Base-by-base conservation (phyloP, 2,113 vertebrate genomes). In the Eleginops maclovinus region DNA sequence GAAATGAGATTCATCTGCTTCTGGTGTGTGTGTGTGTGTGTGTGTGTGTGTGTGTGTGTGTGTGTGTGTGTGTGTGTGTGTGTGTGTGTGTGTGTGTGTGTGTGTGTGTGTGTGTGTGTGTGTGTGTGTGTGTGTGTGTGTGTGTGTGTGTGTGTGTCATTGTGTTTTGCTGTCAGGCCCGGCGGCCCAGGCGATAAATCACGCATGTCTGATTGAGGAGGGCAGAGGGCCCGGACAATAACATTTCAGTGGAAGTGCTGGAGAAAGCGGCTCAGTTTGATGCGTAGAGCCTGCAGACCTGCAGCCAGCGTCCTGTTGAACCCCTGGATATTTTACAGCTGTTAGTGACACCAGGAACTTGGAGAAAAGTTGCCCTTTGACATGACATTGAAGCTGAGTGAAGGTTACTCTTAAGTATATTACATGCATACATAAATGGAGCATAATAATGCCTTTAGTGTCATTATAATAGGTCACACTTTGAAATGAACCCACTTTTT, bases 121-220 rank as follows among this genome's bases (percentile, higher is more conserved):
- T 61, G 60, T 16, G 59, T 60, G 36, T 68, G 81, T 82, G 77
- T 82, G 82, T 83, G 73, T 81, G 82, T 80, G 78, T 67, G 70
- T 73, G 63, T 75, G 83, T 74, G 79, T 62, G 81, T 63, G 83
- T 70, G 85, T 59, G 80, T 89, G 89, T 92, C 84, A 89, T 90
- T 90, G 89, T 91, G 90, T 92, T 88, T 81, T 87, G 90, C 87
- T 92, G 93, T 93, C 92, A 93, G 87, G 83, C 89, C 80, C 87
- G 89, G 90, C 86, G 64, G 89, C 87, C 81, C 82, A 71, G 90
- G 89, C 87, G 82, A 93, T 93, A 93, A 93, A 93, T 93, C 93
- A 93, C 88, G 87, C 90, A 91, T 93, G 91, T 91, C 93, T 92
- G 93, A 92, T 92, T 89, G 92, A 92, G 88, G 85, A 91, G 93